A percentile compares a stretch with the other conserved stretches of the same genome.
These are phyloP conservation scores for Coccyzus lansbergi DNA, from an alignment of 2,797 vertebrate species.

Conservation along the genomic window DNA sequence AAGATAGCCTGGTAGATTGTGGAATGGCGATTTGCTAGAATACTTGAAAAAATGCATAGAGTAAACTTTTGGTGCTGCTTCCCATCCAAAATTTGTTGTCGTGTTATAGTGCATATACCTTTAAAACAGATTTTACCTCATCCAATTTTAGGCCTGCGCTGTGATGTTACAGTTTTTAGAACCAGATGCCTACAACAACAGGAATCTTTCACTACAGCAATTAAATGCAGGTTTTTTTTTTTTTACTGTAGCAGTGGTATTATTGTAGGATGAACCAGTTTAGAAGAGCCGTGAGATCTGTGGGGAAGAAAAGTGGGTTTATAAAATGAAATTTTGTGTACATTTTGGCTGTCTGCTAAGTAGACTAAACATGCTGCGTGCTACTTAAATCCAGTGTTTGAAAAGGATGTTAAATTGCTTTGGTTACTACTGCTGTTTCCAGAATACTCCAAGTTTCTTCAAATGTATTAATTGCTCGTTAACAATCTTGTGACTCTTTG, in stretches of 20 bases:
- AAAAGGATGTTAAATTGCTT: slow-evolving; percentile 8
- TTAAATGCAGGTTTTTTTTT: not conserved
- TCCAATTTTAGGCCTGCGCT: not conserved
- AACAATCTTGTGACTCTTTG: not conserved
- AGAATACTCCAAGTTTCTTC: not conserved
- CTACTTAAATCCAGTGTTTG: slow-evolving; percentile 44
- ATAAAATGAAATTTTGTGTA: slow-evolving; percentile 21
- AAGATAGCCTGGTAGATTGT: not conserved
- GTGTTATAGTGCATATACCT: not conserved
- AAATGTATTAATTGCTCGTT: not conserved
- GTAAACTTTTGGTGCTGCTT: not conserved
- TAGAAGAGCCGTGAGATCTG: not conserved
- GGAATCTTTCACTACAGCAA: not conserved
- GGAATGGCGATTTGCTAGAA: not conserved
- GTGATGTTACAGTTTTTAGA: not conserved
- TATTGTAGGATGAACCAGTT: slow-evolving; percentile 10
- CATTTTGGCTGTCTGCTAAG: slow-evolving; percentile 44
- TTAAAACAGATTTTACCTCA: not conserved
- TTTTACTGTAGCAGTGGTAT: not conserved
- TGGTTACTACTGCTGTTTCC: slow-evolving; percentile 1
- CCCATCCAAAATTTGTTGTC: not conserved
- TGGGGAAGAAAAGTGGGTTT: slow-evolving; percentile 2
- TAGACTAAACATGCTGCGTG: slow-evolving; percentile 52
- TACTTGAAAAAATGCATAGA: not conserved
- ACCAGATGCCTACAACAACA: not conserved